Percentiles rank a stretch among this genome's conserved stretches.
These are phyloP conservation scores for Geophilus truncorum DNA, from an alignment of 2,888 invertebrate genomes.

Conservation along the genomic window DNA sequence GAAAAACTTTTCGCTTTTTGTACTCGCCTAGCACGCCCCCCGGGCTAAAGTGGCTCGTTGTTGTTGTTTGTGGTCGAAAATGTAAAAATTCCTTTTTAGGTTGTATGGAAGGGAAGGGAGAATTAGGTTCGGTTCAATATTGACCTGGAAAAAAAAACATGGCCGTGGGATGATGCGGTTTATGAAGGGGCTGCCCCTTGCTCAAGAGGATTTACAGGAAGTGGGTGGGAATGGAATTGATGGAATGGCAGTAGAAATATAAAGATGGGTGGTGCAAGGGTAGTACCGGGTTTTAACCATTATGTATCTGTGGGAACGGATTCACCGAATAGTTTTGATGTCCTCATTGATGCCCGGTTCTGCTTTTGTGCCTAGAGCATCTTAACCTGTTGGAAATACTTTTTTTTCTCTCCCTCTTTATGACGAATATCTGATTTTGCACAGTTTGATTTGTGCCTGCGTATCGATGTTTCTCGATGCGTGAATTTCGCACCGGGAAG, in stretches of 20 bases:
- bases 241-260: background rate
- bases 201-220: slow-evolving; percentile 15
- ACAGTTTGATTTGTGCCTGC: no score
- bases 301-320: background rate
- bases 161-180: background rate
- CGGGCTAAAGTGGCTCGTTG: background rate
- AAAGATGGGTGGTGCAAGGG: background rate
- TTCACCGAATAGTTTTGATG: background rate
- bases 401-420: background rate
- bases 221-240: slow-evolving; percentile 20
- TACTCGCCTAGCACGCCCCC: background rate
- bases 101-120: background rate
- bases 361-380: no score
- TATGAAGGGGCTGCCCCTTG: background rate
- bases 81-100: slow-evolving; percentile 12
- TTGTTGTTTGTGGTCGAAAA: background rate
- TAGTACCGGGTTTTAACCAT: background rate
- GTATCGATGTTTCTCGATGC: no score
- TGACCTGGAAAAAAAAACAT: background rate
- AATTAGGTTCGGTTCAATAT: slow-evolving; percentile 10
- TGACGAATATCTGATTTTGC: no score
- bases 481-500: no score
- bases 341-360: no score
- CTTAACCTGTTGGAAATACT: background rate
- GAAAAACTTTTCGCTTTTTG: background rate